Evolutionary conservation across 92 coral and sea anemone species (phyloP).

Genomic region (Porites divaricata): DNA sequence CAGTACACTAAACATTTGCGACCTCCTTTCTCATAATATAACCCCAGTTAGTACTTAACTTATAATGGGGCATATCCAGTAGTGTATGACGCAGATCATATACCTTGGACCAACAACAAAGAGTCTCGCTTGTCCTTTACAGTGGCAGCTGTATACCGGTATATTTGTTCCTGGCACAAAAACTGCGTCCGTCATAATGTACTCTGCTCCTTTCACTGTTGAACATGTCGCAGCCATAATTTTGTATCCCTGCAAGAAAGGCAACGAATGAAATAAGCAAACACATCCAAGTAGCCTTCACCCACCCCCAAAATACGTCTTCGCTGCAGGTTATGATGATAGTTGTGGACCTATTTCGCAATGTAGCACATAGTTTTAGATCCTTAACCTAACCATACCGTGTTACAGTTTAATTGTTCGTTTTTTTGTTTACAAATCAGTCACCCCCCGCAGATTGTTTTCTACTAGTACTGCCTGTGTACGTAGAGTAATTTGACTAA

Average conservation of each 20-base stretch:
- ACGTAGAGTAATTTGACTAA: too few species aligned
- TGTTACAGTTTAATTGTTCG: too few species aligned
- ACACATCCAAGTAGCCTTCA: too few species aligned
- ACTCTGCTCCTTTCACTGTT: slow-evolving; percentile 61
- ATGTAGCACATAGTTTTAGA: too few species aligned
- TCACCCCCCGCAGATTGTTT: too few species aligned
- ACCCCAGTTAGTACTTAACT: background rate
- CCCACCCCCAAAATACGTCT: too few species aligned
- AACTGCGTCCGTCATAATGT: slow-evolving; percentile 37
- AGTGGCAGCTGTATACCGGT: slow-evolving; percentile 56
- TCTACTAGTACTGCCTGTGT: too few species aligned
- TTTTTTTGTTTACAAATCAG: too few species aligned
- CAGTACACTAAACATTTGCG: too few species aligned
- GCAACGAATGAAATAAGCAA: background rate
- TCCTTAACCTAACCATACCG: too few species aligned
- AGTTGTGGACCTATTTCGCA: too few species aligned
- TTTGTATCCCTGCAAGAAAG: slow-evolving; percentile 60
- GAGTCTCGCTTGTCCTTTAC: slow-evolving; percentile 57
- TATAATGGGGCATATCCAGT: slow-evolving; percentile 80
- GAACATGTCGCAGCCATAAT: slow-evolving; percentile 73
- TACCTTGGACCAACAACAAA: slow-evolving; percentile 1
- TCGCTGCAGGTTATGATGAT: too few species aligned
- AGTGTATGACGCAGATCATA: slow-evolving; percentile 67
- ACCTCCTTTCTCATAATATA: background rate
- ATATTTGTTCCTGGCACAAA: slow-evolving; percentile 3